Percentiles rank a stretch among this genome's conserved stretches.
Conservation (phyloP, 2,888 invertebrate species). For the Polylopha cassiicola region DNA sequence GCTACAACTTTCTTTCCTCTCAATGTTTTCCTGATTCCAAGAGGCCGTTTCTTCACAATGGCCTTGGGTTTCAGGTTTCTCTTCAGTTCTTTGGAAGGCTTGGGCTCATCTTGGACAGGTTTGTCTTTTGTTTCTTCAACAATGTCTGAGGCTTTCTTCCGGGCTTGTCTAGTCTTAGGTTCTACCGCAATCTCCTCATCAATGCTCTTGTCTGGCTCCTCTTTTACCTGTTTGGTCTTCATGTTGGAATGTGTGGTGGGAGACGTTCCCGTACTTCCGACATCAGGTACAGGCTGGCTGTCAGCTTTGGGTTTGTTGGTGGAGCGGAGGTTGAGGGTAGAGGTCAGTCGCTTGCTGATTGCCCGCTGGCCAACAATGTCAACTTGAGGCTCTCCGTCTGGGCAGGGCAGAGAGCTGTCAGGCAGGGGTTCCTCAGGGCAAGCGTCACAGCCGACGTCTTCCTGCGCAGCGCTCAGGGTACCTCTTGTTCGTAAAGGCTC, state of each 20-base stretch:
- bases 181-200: constrained; percentile 65
- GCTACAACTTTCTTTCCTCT: constrained; percentile 60
- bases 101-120: constrained; percentile 60
- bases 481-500: constrained; percentile 29
- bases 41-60: constrained; percentile 62
- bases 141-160: constrained; percentile 66
- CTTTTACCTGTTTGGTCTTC: constrained; percentile 72
- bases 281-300: constrained; percentile 59
- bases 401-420: constrained; percentile 26
- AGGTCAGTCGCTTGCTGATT: constrained; percentile 26
- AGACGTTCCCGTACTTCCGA: constrained; percentile 65
- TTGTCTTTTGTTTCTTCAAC: constrained; percentile 60
- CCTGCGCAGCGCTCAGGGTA: constrained; percentile 29
- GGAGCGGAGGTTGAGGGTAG: constrained; percentile 39
- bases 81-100: constrained; percentile 64
- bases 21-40: constrained; percentile 67
- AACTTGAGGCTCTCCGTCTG: constrained; percentile 27
- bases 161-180: constrained; percentile 65
- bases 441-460: constrained; percentile 33
- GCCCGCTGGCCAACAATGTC: constrained; percentile 23
- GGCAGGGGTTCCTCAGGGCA: constrained; percentile 29
- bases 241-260: constrained; percentile 73
- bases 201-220: constrained; percentile 63
- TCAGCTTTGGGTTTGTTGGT: constrained; percentile 40
- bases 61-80: constrained; percentile 61